Evolutionary conservation across 2,797 vertebrate genomes (phyloP).

Genomic region (Poliocrania exsul): DNA sequence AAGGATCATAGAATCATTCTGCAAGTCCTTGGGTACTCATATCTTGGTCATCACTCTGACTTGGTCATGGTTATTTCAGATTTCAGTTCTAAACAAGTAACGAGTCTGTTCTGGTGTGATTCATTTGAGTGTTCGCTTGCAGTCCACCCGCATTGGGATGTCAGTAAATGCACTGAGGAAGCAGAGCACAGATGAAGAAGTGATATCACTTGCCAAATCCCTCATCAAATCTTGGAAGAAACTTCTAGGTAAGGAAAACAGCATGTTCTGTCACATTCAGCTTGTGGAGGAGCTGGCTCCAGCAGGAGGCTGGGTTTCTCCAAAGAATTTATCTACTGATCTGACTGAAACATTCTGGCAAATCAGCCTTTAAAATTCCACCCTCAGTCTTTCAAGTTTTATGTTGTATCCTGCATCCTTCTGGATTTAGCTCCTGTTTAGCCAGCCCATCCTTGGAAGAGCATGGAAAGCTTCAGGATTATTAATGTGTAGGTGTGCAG

Average conservation of each 20-base stretch:
- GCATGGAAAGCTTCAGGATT: not conserved
- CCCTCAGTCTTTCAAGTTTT: not conserved
- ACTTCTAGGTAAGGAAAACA: conserved; percentile 84
- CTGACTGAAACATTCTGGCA: not conserved
- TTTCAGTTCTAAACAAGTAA: not conserved
- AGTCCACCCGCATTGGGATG: conserved; percentile 96
- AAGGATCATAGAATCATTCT: not conserved
- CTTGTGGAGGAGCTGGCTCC: not conserved
- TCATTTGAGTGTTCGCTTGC: conserved; percentile 25
- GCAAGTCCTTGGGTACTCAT: not conserved
- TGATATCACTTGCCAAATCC: conserved; percentile 90
- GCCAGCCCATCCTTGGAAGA: not conserved
- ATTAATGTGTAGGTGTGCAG: not conserved
- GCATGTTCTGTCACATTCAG: not conserved
- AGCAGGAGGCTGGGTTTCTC: not conserved
- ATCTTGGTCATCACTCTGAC: not conserved
- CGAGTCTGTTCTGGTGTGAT: not conserved
- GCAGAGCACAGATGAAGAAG: conserved; percentile 92
- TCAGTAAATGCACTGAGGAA: conserved; percentile 95
- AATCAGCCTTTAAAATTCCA: not conserved
- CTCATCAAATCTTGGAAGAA: conserved; percentile 99
- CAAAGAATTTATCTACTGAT: not conserved
- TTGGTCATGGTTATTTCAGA: not conserved
- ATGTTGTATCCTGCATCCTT: not conserved
- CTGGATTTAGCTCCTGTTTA: not conserved